Evolutionary conservation across 1,140 invertebrate species (phyloP).

Genomic region (Drosophila lacertosa): DNA sequence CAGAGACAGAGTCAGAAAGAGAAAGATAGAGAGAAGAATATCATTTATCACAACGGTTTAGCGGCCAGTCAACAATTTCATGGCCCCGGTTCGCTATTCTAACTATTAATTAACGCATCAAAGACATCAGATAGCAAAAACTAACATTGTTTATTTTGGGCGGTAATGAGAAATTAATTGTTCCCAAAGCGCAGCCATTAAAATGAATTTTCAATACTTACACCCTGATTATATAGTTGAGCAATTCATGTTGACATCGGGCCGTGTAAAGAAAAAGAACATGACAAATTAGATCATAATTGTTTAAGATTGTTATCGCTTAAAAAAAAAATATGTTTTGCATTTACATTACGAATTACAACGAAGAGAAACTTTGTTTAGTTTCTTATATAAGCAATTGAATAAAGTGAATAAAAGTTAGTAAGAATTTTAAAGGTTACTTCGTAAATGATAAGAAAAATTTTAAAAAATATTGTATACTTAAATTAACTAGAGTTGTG

Average conservation of each 20-base stretch:
- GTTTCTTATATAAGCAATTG: neutral
- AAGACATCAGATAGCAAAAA: conserved; percentile 10
- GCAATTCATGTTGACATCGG: conserved; percentile 25
- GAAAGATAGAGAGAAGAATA: too few relatives aligned
- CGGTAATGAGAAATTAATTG: conserved; percentile 72
- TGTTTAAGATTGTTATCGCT: conserved; percentile 7
- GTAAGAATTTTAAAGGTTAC: neutral
- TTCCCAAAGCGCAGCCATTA: conserved; percentile 35
- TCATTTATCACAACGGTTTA: conserved; percentile 61
- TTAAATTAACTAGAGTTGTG: neutral
- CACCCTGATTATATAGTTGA: conserved; percentile 53
- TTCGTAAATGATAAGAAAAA: too few relatives aligned
- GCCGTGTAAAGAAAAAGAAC: conserved; percentile 10
- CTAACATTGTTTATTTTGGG: conserved; percentile 5
- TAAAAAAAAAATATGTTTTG: neutral
- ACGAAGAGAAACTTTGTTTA: neutral
- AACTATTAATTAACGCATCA: conserved; percentile 26
- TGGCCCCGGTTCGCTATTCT: conserved; percentile 8
- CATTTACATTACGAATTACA: neutral
- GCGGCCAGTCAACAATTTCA: conserved; percentile 20
- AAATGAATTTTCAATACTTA: conserved; percentile 61
- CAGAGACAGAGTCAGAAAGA: too few relatives aligned
- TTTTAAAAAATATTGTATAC: too few relatives aligned
- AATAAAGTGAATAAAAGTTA: neutral
- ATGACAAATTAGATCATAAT: conserved; percentile 19